A percentile compares a stretch with the other conserved stretches of the same genome.
Conservation (phyloP, 1,140 invertebrate species). For the Ostrea denselamellosa region DNA sequence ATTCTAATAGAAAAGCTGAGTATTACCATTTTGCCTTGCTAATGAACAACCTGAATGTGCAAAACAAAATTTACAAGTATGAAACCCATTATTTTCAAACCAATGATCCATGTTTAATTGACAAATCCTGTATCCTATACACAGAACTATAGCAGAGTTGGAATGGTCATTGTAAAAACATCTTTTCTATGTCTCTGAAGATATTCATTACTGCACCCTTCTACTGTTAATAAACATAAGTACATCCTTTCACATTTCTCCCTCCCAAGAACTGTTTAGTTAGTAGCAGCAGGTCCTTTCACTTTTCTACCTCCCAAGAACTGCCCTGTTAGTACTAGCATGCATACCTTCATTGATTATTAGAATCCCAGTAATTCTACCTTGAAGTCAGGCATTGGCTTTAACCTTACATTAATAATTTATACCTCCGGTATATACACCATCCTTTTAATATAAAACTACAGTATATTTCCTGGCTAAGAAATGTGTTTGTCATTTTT, state of each 20-base stretch:
- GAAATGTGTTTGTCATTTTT: not conserved
- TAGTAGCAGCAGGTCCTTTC: not conserved
- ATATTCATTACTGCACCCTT: too few relatives aligned
- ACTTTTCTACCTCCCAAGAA: not conserved
- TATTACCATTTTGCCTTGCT: not conserved
- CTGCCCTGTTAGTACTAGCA: not conserved
- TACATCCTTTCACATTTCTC: too few relatives aligned
- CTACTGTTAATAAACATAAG: too few relatives aligned
- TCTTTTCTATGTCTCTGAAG: too few relatives aligned
- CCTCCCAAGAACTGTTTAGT: not conserved
- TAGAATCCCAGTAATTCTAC: not conserved
- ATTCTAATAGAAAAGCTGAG: not conserved
- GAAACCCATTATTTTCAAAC: too few relatives aligned
- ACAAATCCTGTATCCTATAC: too few relatives aligned
- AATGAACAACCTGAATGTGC: constrained; percentile 14
- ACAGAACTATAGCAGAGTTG: too few relatives aligned
- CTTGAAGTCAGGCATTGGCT: not conserved
- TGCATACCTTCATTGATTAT: constrained; percentile 6
- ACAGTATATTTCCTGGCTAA: not conserved
- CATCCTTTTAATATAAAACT: not conserved
- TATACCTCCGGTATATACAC: not conserved
- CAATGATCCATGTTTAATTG: too few relatives aligned
- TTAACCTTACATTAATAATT: not conserved
- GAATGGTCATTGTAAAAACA: too few relatives aligned
- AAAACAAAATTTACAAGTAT: not conserved